phyloP scores from a whole-genome alignment of 2,113 vertebrate genomes.

The Tenebrosternarchus preto region DNA sequence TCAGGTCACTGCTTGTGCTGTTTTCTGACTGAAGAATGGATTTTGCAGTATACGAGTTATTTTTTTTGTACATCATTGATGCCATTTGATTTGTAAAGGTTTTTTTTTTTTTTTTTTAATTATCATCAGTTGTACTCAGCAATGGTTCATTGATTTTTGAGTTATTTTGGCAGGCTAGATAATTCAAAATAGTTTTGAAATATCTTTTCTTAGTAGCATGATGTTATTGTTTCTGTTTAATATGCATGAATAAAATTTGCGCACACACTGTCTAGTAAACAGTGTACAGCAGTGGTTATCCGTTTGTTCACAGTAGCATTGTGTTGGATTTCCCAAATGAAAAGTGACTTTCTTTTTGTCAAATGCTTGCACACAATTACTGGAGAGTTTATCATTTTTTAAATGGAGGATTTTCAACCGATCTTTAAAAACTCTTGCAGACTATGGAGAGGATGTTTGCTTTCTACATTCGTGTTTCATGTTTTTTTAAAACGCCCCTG shows the following conservation, averaged over 20 bases:
- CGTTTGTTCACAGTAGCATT: background rate
- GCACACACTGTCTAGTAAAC: background rate
- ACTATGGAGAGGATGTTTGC: too few relatives aligned
- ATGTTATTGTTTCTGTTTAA: slow-evolving; percentile 3
- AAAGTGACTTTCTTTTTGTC: background rate
- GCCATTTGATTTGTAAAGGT: background rate
- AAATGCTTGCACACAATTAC: too few relatives aligned
- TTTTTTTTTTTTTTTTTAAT: background rate
- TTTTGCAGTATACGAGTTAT: background rate
- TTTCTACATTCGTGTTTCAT: too few relatives aligned
- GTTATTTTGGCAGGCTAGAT: background rate
- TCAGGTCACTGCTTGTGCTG: background rate
- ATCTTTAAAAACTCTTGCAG: too few relatives aligned
- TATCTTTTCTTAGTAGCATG: background rate
- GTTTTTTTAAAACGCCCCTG: too few relatives aligned
- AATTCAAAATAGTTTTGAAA: background rate
- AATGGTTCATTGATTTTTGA: background rate
- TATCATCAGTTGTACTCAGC: background rate
- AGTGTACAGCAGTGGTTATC: background rate
- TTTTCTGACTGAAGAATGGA: background rate
- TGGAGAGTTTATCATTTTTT: too few relatives aligned
- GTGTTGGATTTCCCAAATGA: background rate
- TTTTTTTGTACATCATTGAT: background rate
- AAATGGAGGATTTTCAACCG: too few relatives aligned
- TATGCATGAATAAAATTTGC: slow-evolving; percentile 19